Evolutionary conservation across 2,797 vertebrate genomes (phyloP), one percentile per base, ranked within the genome.

Genomic region (Okamejei kenojei): DNA sequence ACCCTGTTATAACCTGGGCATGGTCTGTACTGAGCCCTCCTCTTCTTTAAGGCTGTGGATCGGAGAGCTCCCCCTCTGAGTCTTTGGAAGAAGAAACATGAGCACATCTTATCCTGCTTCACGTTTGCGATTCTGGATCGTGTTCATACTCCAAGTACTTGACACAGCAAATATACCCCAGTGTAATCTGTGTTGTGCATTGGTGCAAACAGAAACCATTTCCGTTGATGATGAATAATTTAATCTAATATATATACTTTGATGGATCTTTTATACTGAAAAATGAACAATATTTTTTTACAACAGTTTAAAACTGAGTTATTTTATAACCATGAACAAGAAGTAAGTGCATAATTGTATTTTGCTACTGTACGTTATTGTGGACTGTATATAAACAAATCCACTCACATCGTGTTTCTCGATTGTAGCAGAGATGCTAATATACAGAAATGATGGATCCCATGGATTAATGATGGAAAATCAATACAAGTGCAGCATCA

Each of bases 401-500:
- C 0, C 17, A 90, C 10, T 90, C 32, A 74, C 35, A 45, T 1
- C 71, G 21, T 11, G 19, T 21, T 73, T 65, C 32, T 91, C 15
- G 23, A 38, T 26, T 73, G 68, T 17, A 73, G 35, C 32, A 45
- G 88, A 8, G 68, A 71, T 32, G 19, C 73, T 45, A 90, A 73
- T 90, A 65, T 19, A 54, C 45, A 54, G 45, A 54, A 90, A 35
- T 73, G 73, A 90, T 91, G 68, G 88, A 91, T 91, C 68, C 61
- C 13, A 73, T 17, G 71, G 88, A 73, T 17, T 10, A 19, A 29
- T 91, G 88, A 13, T 35, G 21, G 88, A 71, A 91, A 74, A 91
- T 91, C 88, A 91, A 91, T 91, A 73, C 68, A 23, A 90, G 68
- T 73, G n/a, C 65, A 23, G 68, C 35, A 45, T 13, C 38, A 7